phyloP scores from a whole-genome alignment of 2,113 vertebrate species.

The Cynocephalus volans region DNA sequence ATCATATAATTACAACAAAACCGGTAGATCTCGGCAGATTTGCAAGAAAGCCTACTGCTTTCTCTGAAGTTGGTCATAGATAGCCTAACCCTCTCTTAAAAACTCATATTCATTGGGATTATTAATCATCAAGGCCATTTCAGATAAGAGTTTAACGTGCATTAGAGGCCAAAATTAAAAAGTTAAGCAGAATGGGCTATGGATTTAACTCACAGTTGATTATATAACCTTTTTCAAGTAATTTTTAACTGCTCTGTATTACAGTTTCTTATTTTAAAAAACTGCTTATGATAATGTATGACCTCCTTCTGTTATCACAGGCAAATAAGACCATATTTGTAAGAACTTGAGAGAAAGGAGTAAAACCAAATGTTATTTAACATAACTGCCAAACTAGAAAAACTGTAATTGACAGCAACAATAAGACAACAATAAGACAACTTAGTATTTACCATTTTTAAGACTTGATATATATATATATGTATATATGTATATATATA shows the following conservation, averaged over 20 bases:
- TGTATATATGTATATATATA: not conserved
- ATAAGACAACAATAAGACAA: conserved; percentile 12
- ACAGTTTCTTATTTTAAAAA: conserved; percentile 22
- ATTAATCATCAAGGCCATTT: conserved; percentile 68
- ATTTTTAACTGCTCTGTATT: conserved; percentile 63
- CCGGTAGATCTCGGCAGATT: not conserved
- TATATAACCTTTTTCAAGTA: conserved; percentile 57
- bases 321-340: conserved; percentile 56
- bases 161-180: conserved; percentile 64
- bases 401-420: conserved; percentile 48
- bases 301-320: conserved; percentile 29
- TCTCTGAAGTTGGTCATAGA: conserved; percentile 29
- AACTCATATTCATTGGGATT: conserved; percentile 54
- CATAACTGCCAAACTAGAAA: conserved; percentile 17
- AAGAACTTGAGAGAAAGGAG: conserved; percentile 29
- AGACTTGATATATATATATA: not conserved
- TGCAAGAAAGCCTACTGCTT: not conserved
- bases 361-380: conserved; percentile 41
- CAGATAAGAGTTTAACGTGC: conserved; percentile 64
- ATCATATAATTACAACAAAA: not conserved
- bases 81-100: conserved; percentile 16
- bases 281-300: conserved; percentile 13
- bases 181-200: conserved; percentile 54
- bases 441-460: conserved; percentile 60
- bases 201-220: conserved; percentile 57